Base-by-base conservation (phyloP, 2,797 vertebrate genomes). In the Coregonus ussuriensis region DNA sequence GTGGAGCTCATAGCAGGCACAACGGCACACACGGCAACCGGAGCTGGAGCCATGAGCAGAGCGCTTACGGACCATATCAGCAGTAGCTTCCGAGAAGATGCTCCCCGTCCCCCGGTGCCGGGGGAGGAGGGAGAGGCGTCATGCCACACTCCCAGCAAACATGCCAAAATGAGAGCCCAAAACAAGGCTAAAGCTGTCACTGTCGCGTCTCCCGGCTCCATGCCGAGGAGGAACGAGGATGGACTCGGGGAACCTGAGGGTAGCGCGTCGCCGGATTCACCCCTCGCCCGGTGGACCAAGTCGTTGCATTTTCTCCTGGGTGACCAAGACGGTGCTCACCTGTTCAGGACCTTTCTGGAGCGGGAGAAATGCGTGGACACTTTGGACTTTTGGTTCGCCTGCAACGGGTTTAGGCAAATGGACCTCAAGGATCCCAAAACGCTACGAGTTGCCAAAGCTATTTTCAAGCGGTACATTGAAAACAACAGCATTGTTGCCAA, bases 371-470 rank as follows among this genome's bases (percentile, higher is more conserved):
- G 96, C 69, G 97, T 97, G 90, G 98, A 99, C 95, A 95, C 97
- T 41, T 93, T 99, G 91, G 97, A 99, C 92, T 99, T 99, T 87
- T 99, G 98, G 97, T 99, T 99, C 82, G 98, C 98, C 89, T 99
- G 98, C 93, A 99, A 98, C 80, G 98, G 97, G 51, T 99, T 98
- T 95, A 94, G 98, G 91, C 97, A 97, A 86, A 99, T 99, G 98
- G 96, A 97, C 96, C 91, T 97, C 84, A 96, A 96, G 94, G 96
- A 99, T 93, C 91, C 95, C 94, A 99, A 99, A 95, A 99, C 97
- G 81, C 87, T 93, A 51, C 91, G 97, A 90, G 97, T 99, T 75
- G 97, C 97, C 95, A 98, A 97, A 95, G 97, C 96, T 72, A 99
- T 99, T 86, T 98, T 97, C 93, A 99, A 99, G 93, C 95, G 98